phyloP scores from a whole-genome alignment of 2,797 vertebrate species.

The Rhyacichthys aspro region DNA sequence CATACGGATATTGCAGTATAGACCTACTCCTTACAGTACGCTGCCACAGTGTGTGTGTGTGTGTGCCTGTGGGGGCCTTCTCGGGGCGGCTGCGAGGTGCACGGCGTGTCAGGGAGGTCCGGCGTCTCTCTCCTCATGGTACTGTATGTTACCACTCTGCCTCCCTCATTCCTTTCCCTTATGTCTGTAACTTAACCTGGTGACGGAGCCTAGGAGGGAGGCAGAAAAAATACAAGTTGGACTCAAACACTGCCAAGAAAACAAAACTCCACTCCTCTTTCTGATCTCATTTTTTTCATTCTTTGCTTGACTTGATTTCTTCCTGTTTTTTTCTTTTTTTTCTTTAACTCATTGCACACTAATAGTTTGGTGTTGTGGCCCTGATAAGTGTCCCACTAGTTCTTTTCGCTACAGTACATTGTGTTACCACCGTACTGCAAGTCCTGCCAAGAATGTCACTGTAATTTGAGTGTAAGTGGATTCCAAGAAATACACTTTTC shows the following conservation, averaged over 20 bases:
- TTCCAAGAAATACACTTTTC: slow-evolving; percentile 77
- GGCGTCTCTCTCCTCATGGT: slow-evolving; percentile 87
- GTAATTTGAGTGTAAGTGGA: slow-evolving; percentile 72
- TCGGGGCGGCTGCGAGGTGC: slow-evolving; percentile 84
- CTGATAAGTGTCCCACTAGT: slow-evolving; percentile 60
- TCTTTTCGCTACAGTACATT: slow-evolving; percentile 48
- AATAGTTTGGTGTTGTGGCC: slow-evolving; percentile 49
- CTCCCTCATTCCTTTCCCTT: slow-evolving; percentile 91
- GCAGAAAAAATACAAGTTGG: slow-evolving; percentile 24
- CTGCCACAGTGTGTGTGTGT: slow-evolving; percentile 28
- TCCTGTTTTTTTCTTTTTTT: slow-evolving; percentile 31
- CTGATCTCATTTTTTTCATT: slow-evolving; percentile 24
- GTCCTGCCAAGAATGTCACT: slow-evolving; percentile 72
- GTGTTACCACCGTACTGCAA: slow-evolving; percentile 44
- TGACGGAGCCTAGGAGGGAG: slow-evolving; percentile 60
- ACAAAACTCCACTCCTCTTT: slow-evolving; percentile 14
- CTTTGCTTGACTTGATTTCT: slow-evolving; percentile 43
- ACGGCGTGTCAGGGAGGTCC: slow-evolving; percentile 84
- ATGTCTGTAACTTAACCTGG: slow-evolving; percentile 76
- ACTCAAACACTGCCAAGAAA: slow-evolving; percentile 52
- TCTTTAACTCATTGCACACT: slow-evolving; percentile 31
- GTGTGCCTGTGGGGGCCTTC: slow-evolving; percentile 72
- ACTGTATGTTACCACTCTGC: slow-evolving; percentile 93
- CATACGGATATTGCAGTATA: background rate
- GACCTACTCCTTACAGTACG: background rate